A percentile compares a stretch with the other conserved stretches of the same genome.
These are phyloP conservation scores for Chaetops frenatus DNA, from an alignment of 2,113 vertebrate species.

Conservation along the genomic window DNA sequence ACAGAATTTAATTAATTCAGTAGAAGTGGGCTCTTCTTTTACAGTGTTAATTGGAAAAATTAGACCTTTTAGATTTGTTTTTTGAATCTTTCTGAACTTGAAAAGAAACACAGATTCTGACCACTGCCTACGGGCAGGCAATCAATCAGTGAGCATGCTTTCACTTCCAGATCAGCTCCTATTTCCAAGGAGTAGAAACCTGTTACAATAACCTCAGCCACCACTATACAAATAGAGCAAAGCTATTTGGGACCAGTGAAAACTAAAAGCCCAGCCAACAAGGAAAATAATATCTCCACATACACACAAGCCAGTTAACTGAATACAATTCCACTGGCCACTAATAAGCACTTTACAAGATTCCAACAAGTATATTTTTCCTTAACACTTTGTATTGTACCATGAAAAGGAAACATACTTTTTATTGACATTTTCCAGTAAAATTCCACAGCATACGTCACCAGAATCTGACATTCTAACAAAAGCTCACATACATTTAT, in stretches of 20 bases:
- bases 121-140: slow-evolving; percentile 68
- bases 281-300: background rate
- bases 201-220: slow-evolving; percentile 71
- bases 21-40: background rate
- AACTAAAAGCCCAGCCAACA: background rate
- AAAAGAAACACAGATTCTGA: slow-evolving; percentile 70
- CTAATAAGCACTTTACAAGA: background rate
- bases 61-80: slow-evolving; percentile 63
- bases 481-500: background rate
- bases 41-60: slow-evolving; percentile 62
- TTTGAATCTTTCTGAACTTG: slow-evolving; percentile 68
- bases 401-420: background rate
- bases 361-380: background rate
- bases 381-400: background rate
- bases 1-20: background rate
- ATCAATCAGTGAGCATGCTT: slow-evolving; percentile 74
- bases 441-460: background rate
- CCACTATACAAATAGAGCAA: slow-evolving; percentile 54
- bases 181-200: slow-evolving; percentile 62
- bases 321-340: background rate
- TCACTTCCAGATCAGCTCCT: slow-evolving; percentile 73
- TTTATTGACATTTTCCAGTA: background rate
- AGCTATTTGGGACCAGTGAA: slow-evolving; percentile 4
- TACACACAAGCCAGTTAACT: background rate
- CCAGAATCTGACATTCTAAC: background rate